Evolutionary conservation across 1,140 invertebrate genomes (phyloP).

Genomic region (Atta texana): DNA sequence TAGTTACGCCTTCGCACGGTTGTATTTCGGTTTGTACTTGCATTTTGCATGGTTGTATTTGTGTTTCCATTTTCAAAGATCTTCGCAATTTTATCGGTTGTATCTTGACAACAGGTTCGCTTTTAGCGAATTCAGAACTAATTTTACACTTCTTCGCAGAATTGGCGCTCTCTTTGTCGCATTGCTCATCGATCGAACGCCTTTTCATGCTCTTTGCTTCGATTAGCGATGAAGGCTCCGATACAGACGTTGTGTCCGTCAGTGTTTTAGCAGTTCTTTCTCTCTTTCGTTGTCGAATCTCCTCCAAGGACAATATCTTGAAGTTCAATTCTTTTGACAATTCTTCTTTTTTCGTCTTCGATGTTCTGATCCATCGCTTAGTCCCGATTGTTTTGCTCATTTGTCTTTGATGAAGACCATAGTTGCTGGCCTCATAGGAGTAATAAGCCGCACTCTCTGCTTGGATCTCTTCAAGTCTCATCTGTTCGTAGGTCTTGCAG

Average conservation of each 20-base stretch:
- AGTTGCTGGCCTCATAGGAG: conserved; percentile 84
- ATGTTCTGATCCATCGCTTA: conserved; percentile 49
- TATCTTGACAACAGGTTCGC: conserved; percentile 23
- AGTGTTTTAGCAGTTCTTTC: not conserved
- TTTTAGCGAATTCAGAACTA: not conserved
- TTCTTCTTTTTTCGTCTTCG: not conserved
- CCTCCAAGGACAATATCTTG: conserved; percentile 82
- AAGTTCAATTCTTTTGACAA: conserved; percentile 75
- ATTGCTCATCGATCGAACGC: not conserved
- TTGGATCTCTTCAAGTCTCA: conserved; percentile 89
- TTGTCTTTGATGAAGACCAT: not conserved
- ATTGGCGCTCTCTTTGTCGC: not conserved
- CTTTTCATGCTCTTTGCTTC: conserved; percentile 34
- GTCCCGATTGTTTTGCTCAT: conserved; percentile 40
- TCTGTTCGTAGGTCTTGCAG: conserved; percentile 89
- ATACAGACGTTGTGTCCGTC: conserved; percentile 43
- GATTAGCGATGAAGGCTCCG: conserved; percentile 35
- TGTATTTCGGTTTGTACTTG: not conserved
- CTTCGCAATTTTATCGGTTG: conserved; percentile 79
- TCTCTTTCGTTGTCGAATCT: conserved; percentile 80
- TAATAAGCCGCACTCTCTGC: conserved; percentile 90
- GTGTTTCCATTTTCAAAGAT: conserved; percentile 19
- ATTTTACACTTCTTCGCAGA: conserved; percentile 9
- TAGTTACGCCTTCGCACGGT: not conserved
- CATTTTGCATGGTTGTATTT: not conserved